These are phyloP conservation scores for Epizoanthus rinbou DNA, from an alignment of 92 coral and sea anemone genomes.

Conservation along the genomic window DNA sequence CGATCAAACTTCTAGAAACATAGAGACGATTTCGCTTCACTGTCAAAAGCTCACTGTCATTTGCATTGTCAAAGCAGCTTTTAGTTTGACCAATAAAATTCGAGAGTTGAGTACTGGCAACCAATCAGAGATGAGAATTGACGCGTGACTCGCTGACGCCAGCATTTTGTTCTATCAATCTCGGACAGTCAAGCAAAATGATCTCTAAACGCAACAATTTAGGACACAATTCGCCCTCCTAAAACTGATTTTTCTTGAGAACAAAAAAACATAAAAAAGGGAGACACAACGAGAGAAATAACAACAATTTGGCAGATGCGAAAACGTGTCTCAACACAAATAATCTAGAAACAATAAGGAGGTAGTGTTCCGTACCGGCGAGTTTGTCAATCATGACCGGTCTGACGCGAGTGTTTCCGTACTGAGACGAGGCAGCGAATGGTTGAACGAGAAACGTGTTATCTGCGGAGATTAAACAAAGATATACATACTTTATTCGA, in stretches of 20 bases:
- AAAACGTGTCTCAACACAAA: not conserved
- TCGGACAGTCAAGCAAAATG: no score
- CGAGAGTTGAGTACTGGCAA: no score
- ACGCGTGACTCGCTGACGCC: no score
- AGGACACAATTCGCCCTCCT: not conserved
- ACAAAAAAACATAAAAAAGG: not conserved
- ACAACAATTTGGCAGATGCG: not conserved
- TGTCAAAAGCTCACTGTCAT: no score
- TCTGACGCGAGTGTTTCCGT: constrained; percentile 82
- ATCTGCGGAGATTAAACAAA: constrained; percentile 53
- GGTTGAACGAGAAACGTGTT: constrained; percentile 88
- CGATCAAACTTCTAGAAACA: no score
- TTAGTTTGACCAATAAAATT: no score
- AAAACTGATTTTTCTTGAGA: not conserved
- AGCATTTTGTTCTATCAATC: no score
- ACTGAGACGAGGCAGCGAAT: constrained; percentile 84
- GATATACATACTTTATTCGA: not conserved
- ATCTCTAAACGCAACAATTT: not conserved
- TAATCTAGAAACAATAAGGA: no score
- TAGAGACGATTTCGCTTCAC: no score
- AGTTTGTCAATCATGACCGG: constrained; percentile 80
- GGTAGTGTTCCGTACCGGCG: constrained; percentile 45
- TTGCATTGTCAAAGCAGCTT: no score
- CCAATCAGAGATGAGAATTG: no score
- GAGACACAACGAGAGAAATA: not conserved